A percentile compares a stretch with the other conserved stretches of the same genome.
Conservation (phyloP, 2,888 invertebrate species). For the Schrankia costaestrigalis region DNA sequence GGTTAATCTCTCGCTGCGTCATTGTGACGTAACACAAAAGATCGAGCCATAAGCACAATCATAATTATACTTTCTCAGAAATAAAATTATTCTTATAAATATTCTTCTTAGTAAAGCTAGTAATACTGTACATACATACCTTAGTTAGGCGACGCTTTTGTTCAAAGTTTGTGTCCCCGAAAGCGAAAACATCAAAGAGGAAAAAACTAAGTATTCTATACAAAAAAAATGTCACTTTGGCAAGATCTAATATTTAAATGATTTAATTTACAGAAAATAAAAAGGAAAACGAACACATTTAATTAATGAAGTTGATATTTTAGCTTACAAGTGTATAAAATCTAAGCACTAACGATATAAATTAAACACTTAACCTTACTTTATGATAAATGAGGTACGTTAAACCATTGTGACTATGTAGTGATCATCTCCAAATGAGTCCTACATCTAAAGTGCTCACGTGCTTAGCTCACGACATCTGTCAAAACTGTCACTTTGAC, state of each 20-base stretch:
- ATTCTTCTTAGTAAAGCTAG: slow-evolving; percentile 75
- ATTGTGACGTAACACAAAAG: no score
- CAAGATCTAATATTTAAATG: slow-evolving; percentile 57
- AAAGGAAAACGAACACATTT: slow-evolving; percentile 38
- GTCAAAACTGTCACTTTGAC: slow-evolving; percentile 20
- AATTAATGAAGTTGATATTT: slow-evolving; percentile 33
- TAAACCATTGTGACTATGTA: slow-evolving; percentile 75
- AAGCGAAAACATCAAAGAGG: slow-evolving; percentile 36
- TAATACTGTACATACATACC: slow-evolving; percentile 79
- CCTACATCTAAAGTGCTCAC: slow-evolving; percentile 36
- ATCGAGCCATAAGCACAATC: no score
- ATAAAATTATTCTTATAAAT: slow-evolving; percentile 41
- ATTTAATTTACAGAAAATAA: slow-evolving; percentile 40
- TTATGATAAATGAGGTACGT: slow-evolving; percentile 77
- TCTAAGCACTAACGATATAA: slow-evolving; percentile 50
- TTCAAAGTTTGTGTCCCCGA: slow-evolving; percentile 32
- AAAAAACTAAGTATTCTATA: slow-evolving; percentile 53
- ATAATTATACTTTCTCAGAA: slow-evolving; percentile 43
- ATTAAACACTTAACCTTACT: slow-evolving; percentile 66
- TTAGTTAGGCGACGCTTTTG: slow-evolving; percentile 57
- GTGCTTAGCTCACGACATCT: slow-evolving; percentile 33
- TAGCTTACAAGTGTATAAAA: slow-evolving; percentile 41
- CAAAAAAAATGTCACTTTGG: slow-evolving; percentile 64
- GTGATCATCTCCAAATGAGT: slow-evolving; percentile 47
- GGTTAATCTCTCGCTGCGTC: no score